Conservation (phyloP, 92 coral and sea anemone genomes). For the Epizoanthus ramosus region DNA sequence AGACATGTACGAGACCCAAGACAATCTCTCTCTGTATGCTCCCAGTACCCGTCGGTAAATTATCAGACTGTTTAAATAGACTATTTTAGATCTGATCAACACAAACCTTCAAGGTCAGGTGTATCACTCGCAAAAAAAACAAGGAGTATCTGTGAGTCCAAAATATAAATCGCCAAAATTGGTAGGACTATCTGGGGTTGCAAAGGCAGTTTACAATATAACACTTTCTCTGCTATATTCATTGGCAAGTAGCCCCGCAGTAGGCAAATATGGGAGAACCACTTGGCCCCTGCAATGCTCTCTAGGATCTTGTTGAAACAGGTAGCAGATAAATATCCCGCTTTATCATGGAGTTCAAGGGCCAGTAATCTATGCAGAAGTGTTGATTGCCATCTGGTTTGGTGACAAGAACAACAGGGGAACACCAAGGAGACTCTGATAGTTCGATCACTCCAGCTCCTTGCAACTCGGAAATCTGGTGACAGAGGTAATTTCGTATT, state of each 20-base stretch:
- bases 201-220: conserved; percentile 32
- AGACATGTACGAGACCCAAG: conserved; percentile 22
- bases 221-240: background rate
- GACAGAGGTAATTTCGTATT: background rate
- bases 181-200: conserved; percentile 23
- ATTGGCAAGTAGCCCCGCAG: conserved; percentile 33
- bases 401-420: conserved; percentile 26
- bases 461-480: too few species aligned
- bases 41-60: conserved; percentile 32
- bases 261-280: conserved; percentile 49
- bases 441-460: conserved; percentile 27
- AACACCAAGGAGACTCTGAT: conserved; percentile 27
- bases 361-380: conserved; percentile 54
- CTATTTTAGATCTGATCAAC: conserved; percentile 25
- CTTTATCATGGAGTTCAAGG: conserved; percentile 42
- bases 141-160: conserved; percentile 16
- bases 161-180: too few species aligned
- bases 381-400: background rate
- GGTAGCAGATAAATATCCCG: conserved; percentile 42
- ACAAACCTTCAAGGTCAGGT: conserved; percentile 32
- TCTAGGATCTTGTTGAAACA: conserved; percentile 49
- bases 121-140: conserved; percentile 44
- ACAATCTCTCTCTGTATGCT: conserved; percentile 40
- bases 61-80: conserved; percentile 46
- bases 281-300: conserved; percentile 42